These are phyloP conservation scores for Hystrix brachyura DNA, from an alignment of 2,113 vertebrate genomes.

Conservation along the genomic window DNA sequence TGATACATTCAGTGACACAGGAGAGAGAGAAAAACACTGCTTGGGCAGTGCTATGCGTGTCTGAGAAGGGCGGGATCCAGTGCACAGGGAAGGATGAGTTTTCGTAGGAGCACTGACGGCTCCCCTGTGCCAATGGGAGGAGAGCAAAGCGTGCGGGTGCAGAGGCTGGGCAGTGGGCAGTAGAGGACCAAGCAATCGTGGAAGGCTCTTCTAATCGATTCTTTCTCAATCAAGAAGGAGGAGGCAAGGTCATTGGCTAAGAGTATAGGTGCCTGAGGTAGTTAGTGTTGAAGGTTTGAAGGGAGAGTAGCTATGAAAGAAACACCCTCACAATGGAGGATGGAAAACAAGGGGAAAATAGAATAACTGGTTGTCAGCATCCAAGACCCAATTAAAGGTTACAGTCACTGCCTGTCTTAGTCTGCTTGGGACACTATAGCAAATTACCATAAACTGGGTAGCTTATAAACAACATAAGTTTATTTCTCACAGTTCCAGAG, in stretches of 20 bases:
- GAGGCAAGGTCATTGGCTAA: background rate
- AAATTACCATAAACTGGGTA: background rate
- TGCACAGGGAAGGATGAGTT: background rate
- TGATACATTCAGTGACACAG: background rate
- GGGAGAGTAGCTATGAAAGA: background rate
- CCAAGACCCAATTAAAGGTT: background rate
- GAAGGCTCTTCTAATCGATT: background rate
- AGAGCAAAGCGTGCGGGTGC: background rate
- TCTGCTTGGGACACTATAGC: background rate
- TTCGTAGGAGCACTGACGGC: background rate
- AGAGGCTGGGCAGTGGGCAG: accelerated
- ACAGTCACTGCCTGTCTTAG: background rate
- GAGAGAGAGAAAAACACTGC: background rate
- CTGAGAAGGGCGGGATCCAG: background rate
- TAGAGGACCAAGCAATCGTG: background rate
- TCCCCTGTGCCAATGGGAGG: background rate
- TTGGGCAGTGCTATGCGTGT: background rate
- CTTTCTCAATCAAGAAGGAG: background rate
- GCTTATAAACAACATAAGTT: background rate
- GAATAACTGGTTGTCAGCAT: background rate
- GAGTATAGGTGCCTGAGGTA: background rate
- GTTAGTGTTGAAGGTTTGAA: background rate
- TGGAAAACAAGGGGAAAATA: background rate
- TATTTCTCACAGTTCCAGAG: background rate
- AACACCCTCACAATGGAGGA: background rate